A percentile compares a stretch with the other conserved stretches of the same genome.
These are phyloP conservation scores for Heliconius eleuchia DNA, from an alignment of 1,140 invertebrate genomes.

Conservation along the genomic window DNA sequence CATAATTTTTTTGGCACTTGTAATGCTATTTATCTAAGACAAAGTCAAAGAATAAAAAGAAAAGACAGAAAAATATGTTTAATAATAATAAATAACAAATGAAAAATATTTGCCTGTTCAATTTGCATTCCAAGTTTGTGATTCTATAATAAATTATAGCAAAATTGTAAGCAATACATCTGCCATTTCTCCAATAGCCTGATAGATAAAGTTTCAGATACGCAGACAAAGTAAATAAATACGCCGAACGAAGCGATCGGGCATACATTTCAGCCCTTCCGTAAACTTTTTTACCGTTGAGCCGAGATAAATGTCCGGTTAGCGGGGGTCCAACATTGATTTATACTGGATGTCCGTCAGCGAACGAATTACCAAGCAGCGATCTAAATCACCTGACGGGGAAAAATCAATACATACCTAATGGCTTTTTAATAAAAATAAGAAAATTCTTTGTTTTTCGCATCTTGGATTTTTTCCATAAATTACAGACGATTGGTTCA, in stretches of 20 bases:
- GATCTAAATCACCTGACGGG: slow-evolving; percentile 74
- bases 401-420: slow-evolving; percentile 58
- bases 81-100: no score
- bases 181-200: not conserved
- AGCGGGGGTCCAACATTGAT: slow-evolving; percentile 76
- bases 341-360: slow-evolving; percentile 75
- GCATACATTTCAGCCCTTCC: slow-evolving; percentile 54
- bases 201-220: slow-evolving; percentile 14
- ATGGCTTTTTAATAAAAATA: slow-evolving; percentile 54
- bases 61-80: no score
- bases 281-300: slow-evolving; percentile 71
- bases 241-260: slow-evolving; percentile 27
- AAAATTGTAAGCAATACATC: not conserved
- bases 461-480: not conserved
- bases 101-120: no score
- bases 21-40: no score
- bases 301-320: slow-evolving; percentile 76
- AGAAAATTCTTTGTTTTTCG: not conserved
- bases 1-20: not conserved
- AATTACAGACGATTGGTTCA: not conserved
- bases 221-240: slow-evolving; percentile 35
- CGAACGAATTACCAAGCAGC: slow-evolving; percentile 72
- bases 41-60: no score
- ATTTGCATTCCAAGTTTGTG: not conserved
- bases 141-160: slow-evolving; percentile 2